Evolutionary conservation across 2,113 vertebrate species (phyloP).

Genomic region (Esox niger): DNA sequence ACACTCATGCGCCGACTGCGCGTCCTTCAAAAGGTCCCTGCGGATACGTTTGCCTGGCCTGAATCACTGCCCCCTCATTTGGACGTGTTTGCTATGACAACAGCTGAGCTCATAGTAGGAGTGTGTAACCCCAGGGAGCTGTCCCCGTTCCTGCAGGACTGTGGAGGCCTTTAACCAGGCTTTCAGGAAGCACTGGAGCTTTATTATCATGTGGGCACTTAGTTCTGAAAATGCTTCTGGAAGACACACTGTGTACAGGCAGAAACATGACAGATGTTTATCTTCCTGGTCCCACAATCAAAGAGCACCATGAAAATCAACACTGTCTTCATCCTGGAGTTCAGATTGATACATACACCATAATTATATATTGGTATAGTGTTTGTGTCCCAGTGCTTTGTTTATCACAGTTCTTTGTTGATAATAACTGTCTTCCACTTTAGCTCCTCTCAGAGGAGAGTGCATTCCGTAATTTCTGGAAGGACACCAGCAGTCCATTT

Average conservation of each 20-base stretch:
- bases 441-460: slow-evolving; percentile 3
- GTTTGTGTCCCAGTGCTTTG: slow-evolving; percentile 29
- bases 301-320: background rate
- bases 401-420: slow-evolving; percentile 42
- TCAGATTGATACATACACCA: no score
- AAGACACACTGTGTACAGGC: background rate
- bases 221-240: no score
- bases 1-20: background rate
- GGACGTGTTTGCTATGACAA: slow-evolving; percentile 56
- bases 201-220: no score
- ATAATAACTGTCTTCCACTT: slow-evolving; percentile 21
- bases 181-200: background rate
- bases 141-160: slow-evolving; percentile 18
- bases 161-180: background rate
- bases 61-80: slow-evolving; percentile 16
- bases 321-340: background rate
- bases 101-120: slow-evolving; percentile 17
- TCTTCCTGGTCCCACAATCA: no score
- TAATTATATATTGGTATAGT: no score
- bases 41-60: background rate
- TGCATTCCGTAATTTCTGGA: slow-evolving; percentile 28
- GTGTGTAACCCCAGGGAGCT: slow-evolving; percentile 24
- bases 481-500: slow-evolving; percentile 37
- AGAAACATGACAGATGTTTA: background rate
- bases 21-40: background rate